Base-by-base conservation (phyloP, 1,140 invertebrate species). In the Saccostrea glomerata region DNA sequence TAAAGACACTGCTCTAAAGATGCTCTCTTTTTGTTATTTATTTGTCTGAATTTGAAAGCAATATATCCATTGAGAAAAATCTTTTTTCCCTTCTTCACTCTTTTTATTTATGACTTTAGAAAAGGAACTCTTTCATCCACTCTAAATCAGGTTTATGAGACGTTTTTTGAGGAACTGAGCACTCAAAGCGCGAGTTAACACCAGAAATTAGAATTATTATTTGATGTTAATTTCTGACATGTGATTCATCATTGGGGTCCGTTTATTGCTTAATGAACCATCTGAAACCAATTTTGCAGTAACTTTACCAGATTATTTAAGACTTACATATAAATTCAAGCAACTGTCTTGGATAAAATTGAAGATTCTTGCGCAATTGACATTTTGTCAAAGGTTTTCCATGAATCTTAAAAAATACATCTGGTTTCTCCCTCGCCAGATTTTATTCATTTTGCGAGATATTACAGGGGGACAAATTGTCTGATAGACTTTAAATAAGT, bases 281-380 rank as follows among this genome's bases (percentile, higher is more conserved):
- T 25, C 70, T 77, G 70, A 77, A 77, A 15, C 25, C 70, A 40
- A 77, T 77, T 77, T 77, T 77, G 13, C 70, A 40, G 25, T 77
- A 25, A 25, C 25, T 77, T 77, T 1, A 15, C 2, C 12, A 30
- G 70, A 77, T 77, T 30, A 77, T 77, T 77, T 30, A 63, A n/a
- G 17, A 63, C n/a, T 2, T 63, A 63, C n/a, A 20, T n/a, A 6
- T 63, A 20, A 63, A 20, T 63, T 63, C n/a, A 63, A 17, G 0
- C 70, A 77, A 77, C 13, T 30, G 60, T 77, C 70, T 77, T 77
- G 30, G 70, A 77, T 77, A 25, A 77, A 77, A 30, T 23, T 23
- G 23, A 66, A 66, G 23, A 47, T 47, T 47, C 47, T 7, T 63
- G 58, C 17, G 17, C 58, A 20, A 63, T 63, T 17, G 13, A 63